Evolutionary conservation across 2,797 vertebrate species (phyloP), one percentile per base, ranked within the genome.

Genomic region (Jordanella pulchra): DNA sequence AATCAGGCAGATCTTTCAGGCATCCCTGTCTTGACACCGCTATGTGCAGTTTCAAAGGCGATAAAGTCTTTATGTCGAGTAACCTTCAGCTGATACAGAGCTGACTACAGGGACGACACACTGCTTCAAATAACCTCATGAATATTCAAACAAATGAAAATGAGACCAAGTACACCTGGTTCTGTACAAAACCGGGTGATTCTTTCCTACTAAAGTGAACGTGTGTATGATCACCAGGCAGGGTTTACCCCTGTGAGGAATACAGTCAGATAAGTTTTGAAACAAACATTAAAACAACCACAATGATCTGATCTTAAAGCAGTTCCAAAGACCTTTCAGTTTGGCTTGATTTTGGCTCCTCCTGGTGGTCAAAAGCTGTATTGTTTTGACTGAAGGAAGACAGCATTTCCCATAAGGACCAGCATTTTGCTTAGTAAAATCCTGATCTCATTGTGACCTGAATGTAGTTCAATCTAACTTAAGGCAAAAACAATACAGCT

Each of bases 111-210:
- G 72, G 39, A n/a, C 53, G 60, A 54, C 51, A 12, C 44, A 39
- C 30, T 18, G 75, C 78, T 79, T 77, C 74, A 76, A 84, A 87
- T 80, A 83, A 72, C 72, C 67, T 72, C 58, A 81, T 77, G 60
- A 80, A 78, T 80, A 83, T 77, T 81, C 65, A 77, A 65, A n/a
- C 3, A 23, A 61, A 14, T 13, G 21, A 53, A 66, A 75, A 74
- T 23, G 28, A 79, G 72, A 67, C 63, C 44, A 56, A 55, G 66
- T 51, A 45, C 3, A 77, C 44, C 55, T 73, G 51, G 11, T 76
- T 67, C 32, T 67, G 48, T 27, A 53, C 68, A 39, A 61, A 71
- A 63, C 30, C 48, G n/a, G 65, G 69, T 14, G 39, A 58, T 11
- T 32, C 21, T 56, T 65, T 71, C 71, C 64, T 58, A 42, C 14